A percentile compares a stretch with the other conserved stretches of the same genome.
Evolutionary conservation across 2,113 vertebrate genomes (phyloP).

Genomic region (Argyrosomus japonicus): DNA sequence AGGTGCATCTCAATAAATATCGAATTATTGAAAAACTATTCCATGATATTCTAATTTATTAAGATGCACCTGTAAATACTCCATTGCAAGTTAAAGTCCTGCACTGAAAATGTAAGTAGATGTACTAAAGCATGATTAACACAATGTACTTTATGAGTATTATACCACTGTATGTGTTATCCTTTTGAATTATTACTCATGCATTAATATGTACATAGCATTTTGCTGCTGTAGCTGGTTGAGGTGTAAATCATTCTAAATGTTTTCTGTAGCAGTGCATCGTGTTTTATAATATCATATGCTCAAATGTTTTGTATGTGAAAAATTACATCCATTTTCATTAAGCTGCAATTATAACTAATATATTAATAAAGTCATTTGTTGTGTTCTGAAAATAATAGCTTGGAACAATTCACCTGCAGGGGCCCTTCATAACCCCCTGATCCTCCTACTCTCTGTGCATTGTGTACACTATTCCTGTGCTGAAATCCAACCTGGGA

Average conservation of each 20-base stretch:
- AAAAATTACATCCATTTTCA: background rate
- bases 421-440: no score
- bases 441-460: background rate
- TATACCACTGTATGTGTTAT: background rate
- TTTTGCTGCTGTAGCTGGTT: background rate
- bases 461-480: background rate
- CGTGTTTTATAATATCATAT: no score
- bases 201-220: background rate
- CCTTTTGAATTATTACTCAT: background rate
- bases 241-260: no score
- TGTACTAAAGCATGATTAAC: no score
- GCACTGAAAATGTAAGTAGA: background rate
- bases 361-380: background rate
- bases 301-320: no score
- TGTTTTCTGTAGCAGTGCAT: no score
- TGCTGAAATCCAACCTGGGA: background rate
- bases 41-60: no score
- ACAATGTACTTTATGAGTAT: no score
- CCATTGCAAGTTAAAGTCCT: background rate
- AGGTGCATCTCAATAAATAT: no score
- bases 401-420: background rate
- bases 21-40: no score
- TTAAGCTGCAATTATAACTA: background rate
- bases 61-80: background rate
- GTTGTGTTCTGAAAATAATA: background rate